Base-by-base conservation (phyloP, 2,113 vertebrate species). In the Theropithecus gelada region DNA sequence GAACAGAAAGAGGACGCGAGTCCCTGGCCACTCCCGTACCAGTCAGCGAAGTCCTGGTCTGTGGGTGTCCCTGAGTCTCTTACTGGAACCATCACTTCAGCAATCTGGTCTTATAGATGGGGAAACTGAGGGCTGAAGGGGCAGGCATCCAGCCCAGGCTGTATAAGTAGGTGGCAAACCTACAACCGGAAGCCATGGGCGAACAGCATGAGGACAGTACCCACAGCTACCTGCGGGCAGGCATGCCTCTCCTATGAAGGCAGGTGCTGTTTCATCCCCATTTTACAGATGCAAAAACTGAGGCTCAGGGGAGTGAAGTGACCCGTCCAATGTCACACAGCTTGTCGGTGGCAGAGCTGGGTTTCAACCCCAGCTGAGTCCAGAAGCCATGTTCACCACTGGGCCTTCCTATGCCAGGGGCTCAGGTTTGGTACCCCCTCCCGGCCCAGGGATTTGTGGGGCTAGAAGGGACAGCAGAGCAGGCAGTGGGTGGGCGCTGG, bases 201-300 rank as follows among this genome's bases (percentile, higher is more conserved):
- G 2, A 43, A 6, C 10, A 9, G 45, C 40, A 75, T 16, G 10
- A 32, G 22, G 43, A 81, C 35, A 52, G 27, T 9, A 30, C 48
- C 68, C 66, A 61, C 1, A 25, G 43, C 25, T 78, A 48, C 23
- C 0, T 64, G 76, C 8, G 32, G 25, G 55, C 2, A 7, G 75
- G 16, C 0, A 11, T 23, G 43, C n/a, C 30, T 78, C 72, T 84
- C 40, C 79, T 80, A 43, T 50, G 22, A 78, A 43, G 59, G 18
- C 92, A 84, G 64, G 70, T 64, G 23, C 75, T 11, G 7, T 5
- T 85, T 83, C 55, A 57, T 5, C 48, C 72, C 48, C 85, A 76
- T 68, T 91, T 97, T 76, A 66, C 48, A 68, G 83, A 93, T 81
- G 43, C 38, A 68, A 68, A 96, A 79, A 80, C 57, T 35, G 43